Base-by-base conservation (phyloP, 2,888 invertebrate species). In the Andrena marginata region DNA sequence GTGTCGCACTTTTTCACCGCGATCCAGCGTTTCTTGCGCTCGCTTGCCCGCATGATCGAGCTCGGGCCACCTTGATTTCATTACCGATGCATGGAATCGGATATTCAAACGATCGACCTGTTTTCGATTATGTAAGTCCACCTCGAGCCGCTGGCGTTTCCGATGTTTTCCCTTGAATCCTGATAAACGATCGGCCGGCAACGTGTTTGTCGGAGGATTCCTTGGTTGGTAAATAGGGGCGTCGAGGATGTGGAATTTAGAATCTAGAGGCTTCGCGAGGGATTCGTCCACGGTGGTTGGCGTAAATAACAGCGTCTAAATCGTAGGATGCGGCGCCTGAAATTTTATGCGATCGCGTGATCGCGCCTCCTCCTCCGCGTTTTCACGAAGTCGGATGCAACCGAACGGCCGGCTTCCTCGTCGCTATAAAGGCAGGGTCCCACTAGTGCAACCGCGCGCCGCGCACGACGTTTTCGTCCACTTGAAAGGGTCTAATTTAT, bases 271-370 rank as follows among this genome's bases (percentile, higher is more conserved):
- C 59, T 60, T 31, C 56, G 42, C 49, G 51, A 68, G 73, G 73
- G 29, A 59, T 48, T 33, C 6, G 68, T 77, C 35, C 69, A 31
- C 64, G 33, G 67, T n/a, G 49, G 35, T 68, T 62, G 72, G 23
- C 31, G 26, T 26, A 23, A 20, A 67, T 70, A 62, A 60, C 71
- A 31, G 67, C 82, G 64, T 79, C 71, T 67, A 84, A 82, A 86
- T 82, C 84, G 60, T 65, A 69, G 64, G 77, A 83, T 85, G 73
- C 62, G 26, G 60, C 71, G 68, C 65, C 23, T 79, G 82, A 86
- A 84, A 84, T 86, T 84, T 82, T 82, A 86, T 86, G 79, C 87
- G 84, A 86, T 87, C 82, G 87, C 85, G 85, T 85, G 86, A 86
- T 86, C 79, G 68, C 70, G 51, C 56, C 70, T 77, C 67, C 77